These are phyloP conservation scores for Synodontis membranacea DNA, from an alignment of 2,113 vertebrate genomes.

Conservation along the genomic window DNA sequence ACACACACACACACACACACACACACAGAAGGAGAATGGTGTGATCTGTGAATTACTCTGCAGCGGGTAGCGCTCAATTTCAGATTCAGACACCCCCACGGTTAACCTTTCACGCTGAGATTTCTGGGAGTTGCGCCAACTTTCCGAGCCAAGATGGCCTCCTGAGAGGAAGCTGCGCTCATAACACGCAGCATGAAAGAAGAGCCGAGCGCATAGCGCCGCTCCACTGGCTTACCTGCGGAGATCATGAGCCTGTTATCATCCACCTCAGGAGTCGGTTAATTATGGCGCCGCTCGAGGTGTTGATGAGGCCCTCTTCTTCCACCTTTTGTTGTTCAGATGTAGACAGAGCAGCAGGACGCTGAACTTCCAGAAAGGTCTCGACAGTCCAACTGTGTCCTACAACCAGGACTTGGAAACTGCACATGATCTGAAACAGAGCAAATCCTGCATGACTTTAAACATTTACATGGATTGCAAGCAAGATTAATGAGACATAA, in stretches of 20 bases:
- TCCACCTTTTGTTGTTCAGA: constrained; percentile 37
- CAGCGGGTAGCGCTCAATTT: constrained; percentile 28
- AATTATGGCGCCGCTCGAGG: constrained; percentile 34
- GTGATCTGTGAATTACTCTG: constrained; percentile 32
- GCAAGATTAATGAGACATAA: not conserved
- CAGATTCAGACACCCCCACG: constrained; percentile 37
- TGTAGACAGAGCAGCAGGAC: constrained; percentile 33
- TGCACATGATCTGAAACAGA: constrained; percentile 14
- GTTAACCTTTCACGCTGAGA: constrained; percentile 52
- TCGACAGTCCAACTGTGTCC: constrained; percentile 39
- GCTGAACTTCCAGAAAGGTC: constrained; percentile 44
- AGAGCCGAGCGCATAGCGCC: not conserved
- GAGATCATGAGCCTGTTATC: constrained; percentile 43
- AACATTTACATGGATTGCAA: not conserved
- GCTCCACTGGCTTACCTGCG: constrained; percentile 23
- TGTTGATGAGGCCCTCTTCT: constrained; percentile 43
- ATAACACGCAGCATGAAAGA: constrained; percentile 20
- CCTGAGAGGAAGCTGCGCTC: constrained; percentile 30
- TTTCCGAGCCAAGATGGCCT: constrained; percentile 43
- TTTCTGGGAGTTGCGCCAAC: constrained; percentile 57
- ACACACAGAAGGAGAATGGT: constrained; percentile 13
- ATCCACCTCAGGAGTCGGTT: constrained; percentile 42
- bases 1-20: constrained; percentile 25
- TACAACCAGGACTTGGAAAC: constrained; percentile 20
- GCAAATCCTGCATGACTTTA: not conserved